Evolutionary conservation across 2,113 vertebrate genomes (phyloP).

Genomic region (Megaptera novaeangliae): DNA sequence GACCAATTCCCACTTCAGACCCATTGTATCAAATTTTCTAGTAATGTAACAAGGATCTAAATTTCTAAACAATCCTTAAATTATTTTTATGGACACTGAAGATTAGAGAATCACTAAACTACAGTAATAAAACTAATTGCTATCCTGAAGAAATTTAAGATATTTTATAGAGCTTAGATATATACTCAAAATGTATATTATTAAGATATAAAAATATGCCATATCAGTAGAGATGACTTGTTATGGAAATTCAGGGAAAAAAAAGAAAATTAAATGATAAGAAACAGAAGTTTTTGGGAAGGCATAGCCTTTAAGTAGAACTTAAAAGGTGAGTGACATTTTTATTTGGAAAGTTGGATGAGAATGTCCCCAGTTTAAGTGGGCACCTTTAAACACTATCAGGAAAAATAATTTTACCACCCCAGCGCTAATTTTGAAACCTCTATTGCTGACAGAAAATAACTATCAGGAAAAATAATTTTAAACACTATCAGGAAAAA

Average conservation of each 20-base stretch:
- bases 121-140: not conserved
- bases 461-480: not conserved
- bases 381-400: not conserved
- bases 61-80: not conserved
- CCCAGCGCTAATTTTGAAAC: not conserved
- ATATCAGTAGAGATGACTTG: not conserved
- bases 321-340: not conserved
- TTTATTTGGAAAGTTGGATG: not conserved
- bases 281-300: not conserved
- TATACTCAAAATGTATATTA: not conserved
- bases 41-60: not conserved
- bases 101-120: not conserved
- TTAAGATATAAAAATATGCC: not conserved
- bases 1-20: not conserved
- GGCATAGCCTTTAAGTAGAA: slow-evolving; percentile 3
- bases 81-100: slow-evolving; percentile 11
- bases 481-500: not conserved
- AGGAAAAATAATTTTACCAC: not conserved
- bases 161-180: not conserved
- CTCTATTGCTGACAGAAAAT: not conserved
- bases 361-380: not conserved
- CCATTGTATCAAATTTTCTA: not conserved
- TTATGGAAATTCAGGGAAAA: not conserved
- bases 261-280: not conserved
- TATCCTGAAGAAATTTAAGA: not conserved